phyloP scores from a whole-genome alignment of 2,797 vertebrate genomes.

The Danio jaintianensis region DNA sequence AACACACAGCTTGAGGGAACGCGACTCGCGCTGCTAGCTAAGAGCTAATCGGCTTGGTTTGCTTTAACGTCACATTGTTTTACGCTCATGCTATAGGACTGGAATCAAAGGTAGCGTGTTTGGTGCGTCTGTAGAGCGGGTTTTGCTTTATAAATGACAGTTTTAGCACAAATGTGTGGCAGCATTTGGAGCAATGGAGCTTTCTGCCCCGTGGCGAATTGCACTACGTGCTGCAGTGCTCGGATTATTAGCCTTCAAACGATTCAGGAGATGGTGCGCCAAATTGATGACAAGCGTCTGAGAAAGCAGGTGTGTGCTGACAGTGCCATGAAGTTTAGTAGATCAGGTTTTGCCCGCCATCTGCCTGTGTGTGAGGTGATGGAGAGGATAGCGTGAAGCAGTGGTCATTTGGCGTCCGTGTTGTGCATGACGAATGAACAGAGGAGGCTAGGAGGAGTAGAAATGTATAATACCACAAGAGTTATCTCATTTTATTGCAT shows the following conservation, averaged over 20 bases:
- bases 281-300: conserved; percentile 52
- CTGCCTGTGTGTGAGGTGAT: conserved; percentile 34
- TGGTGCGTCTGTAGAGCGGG: conserved; percentile 14
- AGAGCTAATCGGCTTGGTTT: conserved; percentile 59
- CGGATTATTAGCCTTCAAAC: conserved; percentile 51
- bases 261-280: conserved; percentile 46
- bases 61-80: conserved; percentile 54
- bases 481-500: too few relatives aligned
- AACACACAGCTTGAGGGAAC: conserved; percentile 51
- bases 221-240: not conserved
- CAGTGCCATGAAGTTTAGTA: conserved; percentile 51
- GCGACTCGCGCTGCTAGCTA: conserved; percentile 53
- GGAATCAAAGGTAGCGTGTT: conserved; percentile 54
- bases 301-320: conserved; percentile 56
- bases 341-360: conserved; percentile 36
- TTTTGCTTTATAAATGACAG: conserved; percentile 56
- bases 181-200: not conserved
- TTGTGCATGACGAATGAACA: not conserved
- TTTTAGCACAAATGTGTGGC: conserved; percentile 47
- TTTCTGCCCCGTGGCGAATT: conserved; percentile 18
- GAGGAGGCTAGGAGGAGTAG: not conserved
- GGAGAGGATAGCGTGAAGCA: conserved; percentile 18
- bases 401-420: not conserved
- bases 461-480: not conserved
- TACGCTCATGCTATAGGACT: conserved; percentile 54